phyloP scores from a whole-genome alignment of 1,140 invertebrate genomes.

The Drosophila ironensis region DNA sequence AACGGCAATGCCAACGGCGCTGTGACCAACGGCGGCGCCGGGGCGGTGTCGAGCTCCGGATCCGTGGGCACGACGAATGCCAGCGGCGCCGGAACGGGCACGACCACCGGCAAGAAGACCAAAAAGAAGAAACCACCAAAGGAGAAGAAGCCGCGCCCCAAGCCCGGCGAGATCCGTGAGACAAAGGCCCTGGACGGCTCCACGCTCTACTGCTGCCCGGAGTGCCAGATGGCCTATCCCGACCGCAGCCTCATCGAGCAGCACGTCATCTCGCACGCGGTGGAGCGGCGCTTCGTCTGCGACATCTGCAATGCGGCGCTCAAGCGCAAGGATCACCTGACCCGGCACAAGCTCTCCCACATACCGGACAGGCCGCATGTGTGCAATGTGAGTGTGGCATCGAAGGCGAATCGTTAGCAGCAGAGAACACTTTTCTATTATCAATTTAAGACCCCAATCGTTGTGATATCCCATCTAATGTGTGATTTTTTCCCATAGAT shows the following conservation, averaged over 20 bases:
- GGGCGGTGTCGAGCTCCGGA: constrained; percentile 62
- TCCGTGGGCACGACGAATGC: constrained; percentile 66
- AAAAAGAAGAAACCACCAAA: constrained; percentile 90
- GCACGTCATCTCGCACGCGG: constrained; percentile 91
- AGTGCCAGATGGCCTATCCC: constrained; percentile 93
- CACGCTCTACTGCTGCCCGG: constrained; percentile 92
- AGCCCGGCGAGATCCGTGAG: constrained; percentile 91
- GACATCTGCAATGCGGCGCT: constrained; percentile 92
- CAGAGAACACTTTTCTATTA: no score
- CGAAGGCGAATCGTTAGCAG: no score
- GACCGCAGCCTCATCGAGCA: constrained; percentile 91
- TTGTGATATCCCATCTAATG: no score
- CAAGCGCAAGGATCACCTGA: constrained; percentile 91
- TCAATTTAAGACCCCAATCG: no score
- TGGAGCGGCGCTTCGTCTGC: constrained; percentile 90
- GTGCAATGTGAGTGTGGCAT: constrained; percentile 87
- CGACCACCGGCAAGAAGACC: constrained; percentile 87
- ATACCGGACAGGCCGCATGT: constrained; percentile 91
- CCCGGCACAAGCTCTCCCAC: constrained; percentile 90
- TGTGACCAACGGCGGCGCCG: constrained; percentile 60
- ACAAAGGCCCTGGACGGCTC: constrained; percentile 92
- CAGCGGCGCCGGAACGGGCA: constrained; percentile 53
- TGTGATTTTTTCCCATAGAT: constrained; percentile 82
- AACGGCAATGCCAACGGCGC: constrained; percentile 67
- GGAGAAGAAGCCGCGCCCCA: constrained; percentile 86